Percentiles rank a stretch among this genome's conserved stretches.
Evolutionary conservation across 1,140 invertebrate genomes (phyloP).

Genomic region (Brachionus plicatilis): DNA sequence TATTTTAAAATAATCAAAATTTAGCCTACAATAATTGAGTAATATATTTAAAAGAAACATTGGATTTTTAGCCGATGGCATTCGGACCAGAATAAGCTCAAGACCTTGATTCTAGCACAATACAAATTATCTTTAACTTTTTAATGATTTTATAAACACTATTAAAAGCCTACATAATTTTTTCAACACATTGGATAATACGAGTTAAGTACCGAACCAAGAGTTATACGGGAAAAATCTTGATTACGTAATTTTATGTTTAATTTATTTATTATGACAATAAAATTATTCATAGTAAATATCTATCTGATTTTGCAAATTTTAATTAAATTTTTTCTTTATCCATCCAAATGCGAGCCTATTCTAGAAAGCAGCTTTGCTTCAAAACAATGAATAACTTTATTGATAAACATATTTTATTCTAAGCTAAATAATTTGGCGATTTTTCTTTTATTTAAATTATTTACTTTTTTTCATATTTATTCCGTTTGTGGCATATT

Average conservation of each 20-base stretch:
- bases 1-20: not conserved
- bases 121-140: not conserved
- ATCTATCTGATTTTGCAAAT: not conserved
- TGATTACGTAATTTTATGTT: constrained; percentile 19
- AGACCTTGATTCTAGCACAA: not conserved
- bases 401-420: not conserved
- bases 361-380: not conserved
- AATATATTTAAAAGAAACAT: not conserved
- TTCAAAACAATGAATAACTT: not conserved
- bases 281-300: constrained; percentile 24
- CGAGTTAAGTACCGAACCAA: not conserved
- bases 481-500: not conserved
- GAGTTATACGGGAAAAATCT: not conserved
- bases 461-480: not conserved
- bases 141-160: not conserved
- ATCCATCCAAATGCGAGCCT: not conserved
- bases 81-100: not conserved
- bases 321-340: not conserved
- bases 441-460: not conserved
- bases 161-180: not conserved
- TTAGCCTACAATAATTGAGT: not conserved
- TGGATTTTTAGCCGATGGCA: not conserved
- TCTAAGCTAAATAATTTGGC: not conserved
- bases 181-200: not conserved
- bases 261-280: constrained; percentile 33